Evolutionary conservation across 2,797 vertebrate species (phyloP), one percentile per base, ranked within the genome.

Genomic region (Lophius americanus): DNA sequence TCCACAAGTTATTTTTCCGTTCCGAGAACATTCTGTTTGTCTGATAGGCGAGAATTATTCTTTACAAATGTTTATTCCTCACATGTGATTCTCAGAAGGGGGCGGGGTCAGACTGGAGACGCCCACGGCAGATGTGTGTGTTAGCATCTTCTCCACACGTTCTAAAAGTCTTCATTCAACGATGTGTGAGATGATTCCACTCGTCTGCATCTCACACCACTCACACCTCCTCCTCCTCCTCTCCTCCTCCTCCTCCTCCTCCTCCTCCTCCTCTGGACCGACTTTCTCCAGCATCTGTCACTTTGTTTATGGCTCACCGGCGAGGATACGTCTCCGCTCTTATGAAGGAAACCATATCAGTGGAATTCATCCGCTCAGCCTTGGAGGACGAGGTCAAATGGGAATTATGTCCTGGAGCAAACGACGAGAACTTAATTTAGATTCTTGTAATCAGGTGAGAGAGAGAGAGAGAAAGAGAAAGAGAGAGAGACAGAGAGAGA

Each of bases 21-120:
- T n/a, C n/a, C n/a, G n/a, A 23, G 23, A 54, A 78, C 51, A 70
- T 75, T 75, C 88, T 88, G 79, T 86, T 80, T 78, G 76, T 70
- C 64, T 71, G 33, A 42, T 58, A 57, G 41, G 73, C 50, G 64
- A 57, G 77, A 78, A 76, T 85, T 80, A 86, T 80, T 80, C 64
- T 85, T 87, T 71, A 75, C 75, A 81, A 85, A 76, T 47, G 51
- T 33, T 52, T 36, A 38, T 58, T 66, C 14, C 23, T 23, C 50
- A 70, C 78, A 85, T 82, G 32, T 59, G 53, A 83, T 54, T 63
- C 44, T 50, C 47, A 12, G 36, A 67, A 37, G 43, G 46, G 69
- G 44, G 2, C 2, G 0, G 11, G 58, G 67, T 80, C 63, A 77
- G 39, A 63, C 52, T 67, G 62, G 39, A 78, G 78, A 73, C 46